Evolutionary conservation across 1,140 invertebrate species (phyloP).

Genomic region (Oppia nitens): DNA sequence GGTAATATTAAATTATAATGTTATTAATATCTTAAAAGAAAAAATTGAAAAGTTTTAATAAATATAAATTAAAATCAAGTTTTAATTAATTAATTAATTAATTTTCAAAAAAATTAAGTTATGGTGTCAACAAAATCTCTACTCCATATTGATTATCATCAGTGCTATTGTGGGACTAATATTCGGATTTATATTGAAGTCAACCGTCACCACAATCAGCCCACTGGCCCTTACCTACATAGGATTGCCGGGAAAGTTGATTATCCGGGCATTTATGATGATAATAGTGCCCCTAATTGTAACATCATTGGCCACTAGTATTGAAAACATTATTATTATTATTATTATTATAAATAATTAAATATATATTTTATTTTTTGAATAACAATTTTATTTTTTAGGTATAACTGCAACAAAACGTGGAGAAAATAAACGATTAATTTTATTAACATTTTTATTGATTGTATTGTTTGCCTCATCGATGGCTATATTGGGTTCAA

Average conservation of each 20-base stretch:
- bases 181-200: neutral
- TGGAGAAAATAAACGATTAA: neutral
- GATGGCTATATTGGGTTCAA: neutral
- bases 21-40: too few species aligned
- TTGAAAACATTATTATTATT: neutral
- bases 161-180: neutral
- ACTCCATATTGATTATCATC: neutral
- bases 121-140: neutral
- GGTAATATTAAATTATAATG: too few species aligned
- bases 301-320: constrained; percentile 5
- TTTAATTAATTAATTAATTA: too few species aligned
- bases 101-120: too few species aligned
- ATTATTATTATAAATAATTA: neutral
- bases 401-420: neutral
- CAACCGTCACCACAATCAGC: neutral
- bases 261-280: constrained; percentile 19
- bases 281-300: constrained; percentile 19
- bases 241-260: constrained; percentile 17
- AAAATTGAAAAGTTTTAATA: too few species aligned
- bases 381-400: neutral
- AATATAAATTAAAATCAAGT: too few species aligned
- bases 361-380: neutral
- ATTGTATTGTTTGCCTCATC: neutral
- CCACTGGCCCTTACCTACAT: constrained; percentile 6
- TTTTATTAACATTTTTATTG: neutral